Percentiles rank a stretch among this genome's conserved stretches.
These are phyloP conservation scores for Diaphora mendica DNA, from an alignment of 2,888 invertebrate species.

Conservation along the genomic window DNA sequence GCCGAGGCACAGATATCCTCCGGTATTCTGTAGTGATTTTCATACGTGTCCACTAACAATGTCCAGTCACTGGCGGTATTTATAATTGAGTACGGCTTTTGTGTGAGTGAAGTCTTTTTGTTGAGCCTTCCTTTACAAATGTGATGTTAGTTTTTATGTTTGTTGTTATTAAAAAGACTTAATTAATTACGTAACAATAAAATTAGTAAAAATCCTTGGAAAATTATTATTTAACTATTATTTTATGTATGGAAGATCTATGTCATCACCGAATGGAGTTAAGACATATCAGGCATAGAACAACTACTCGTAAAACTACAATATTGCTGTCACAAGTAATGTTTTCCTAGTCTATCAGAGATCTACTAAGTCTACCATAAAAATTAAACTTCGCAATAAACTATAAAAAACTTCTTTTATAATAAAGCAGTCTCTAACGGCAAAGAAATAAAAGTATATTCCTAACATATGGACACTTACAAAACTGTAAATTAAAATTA, in stretches of 20 bases:
- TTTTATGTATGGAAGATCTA: not conserved
- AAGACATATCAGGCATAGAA: not conserved
- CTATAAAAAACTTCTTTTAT: not conserved
- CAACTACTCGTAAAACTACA: not conserved
- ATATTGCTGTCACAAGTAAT: no score
- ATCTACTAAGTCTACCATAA: no score
- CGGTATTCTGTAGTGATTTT: no score
- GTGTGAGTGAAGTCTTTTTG: no score
- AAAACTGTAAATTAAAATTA: not conserved
- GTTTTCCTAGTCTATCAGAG: no score
- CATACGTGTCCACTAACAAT: no score
- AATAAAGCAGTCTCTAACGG: not conserved
- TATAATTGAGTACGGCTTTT: no score
- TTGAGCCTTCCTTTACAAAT: no score
- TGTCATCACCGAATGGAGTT: not conserved
- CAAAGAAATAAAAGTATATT: not conserved
- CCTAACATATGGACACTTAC: not conserved
- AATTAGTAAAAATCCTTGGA: not conserved
- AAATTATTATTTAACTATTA: no score
- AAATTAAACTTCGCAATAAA: not conserved
- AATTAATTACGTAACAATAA: not conserved
- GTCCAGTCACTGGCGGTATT: no score
- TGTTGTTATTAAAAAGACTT: not conserved
- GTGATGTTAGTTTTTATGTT: no score
- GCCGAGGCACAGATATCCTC: no score